Conservation (phyloP, 2,888 invertebrate species). For the Linyphia triangularis region DNA sequence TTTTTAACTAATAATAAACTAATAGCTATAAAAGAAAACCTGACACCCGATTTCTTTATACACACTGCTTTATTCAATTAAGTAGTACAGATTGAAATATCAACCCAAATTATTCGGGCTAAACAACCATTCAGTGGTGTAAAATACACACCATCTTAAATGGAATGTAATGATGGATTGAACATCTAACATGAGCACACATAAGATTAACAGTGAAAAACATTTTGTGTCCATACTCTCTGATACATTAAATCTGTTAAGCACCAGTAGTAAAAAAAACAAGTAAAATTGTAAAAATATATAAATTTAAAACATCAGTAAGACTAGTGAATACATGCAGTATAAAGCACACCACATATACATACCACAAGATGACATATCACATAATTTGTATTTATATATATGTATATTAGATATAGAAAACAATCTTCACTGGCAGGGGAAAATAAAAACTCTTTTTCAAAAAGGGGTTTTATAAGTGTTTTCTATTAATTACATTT, state of each 20-base stretch:
- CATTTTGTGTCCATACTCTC: not conserved
- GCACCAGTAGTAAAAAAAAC: conserved; percentile 30
- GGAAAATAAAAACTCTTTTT: not conserved
- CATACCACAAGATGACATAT: conserved; percentile 53
- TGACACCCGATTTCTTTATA: too few species aligned
- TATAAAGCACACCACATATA: conserved; percentile 52
- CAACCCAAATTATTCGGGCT: conserved; percentile 18
- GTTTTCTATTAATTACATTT: not conserved
- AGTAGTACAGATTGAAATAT: conserved; percentile 32
- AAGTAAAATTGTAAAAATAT: conserved; percentile 13
- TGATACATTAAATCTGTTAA: not conserved
- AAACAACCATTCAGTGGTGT: conserved; percentile 27
- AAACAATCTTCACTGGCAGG: not conserved
- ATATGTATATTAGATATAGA: not conserved
- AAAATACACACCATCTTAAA: not conserved
- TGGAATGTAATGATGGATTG: conserved; percentile 4
- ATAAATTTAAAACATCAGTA: conserved; percentile 9
- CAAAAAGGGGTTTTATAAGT: conserved; percentile 21
- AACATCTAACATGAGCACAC: conserved; percentile 19
- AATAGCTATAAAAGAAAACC: too few species aligned
- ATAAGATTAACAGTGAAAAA: not conserved
- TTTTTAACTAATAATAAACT: too few species aligned
- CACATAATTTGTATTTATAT: conserved; percentile 30
- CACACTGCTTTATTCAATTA: conserved; percentile 33
- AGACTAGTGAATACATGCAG: conserved; percentile 18